Evolutionary conservation across 2,113 vertebrate genomes (phyloP).

Genomic region (Urocolius indicus): DNA sequence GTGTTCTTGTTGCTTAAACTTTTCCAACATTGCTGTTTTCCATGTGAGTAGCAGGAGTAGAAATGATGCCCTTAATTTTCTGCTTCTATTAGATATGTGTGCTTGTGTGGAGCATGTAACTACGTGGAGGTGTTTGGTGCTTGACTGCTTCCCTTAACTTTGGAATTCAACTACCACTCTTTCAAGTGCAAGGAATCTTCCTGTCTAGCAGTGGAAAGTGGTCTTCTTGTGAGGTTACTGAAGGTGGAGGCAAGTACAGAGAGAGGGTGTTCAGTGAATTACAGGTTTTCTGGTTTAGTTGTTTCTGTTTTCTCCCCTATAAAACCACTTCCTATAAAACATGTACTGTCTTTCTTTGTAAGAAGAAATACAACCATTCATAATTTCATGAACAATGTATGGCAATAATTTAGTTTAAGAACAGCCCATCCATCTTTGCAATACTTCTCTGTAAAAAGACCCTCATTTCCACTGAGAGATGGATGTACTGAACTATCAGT

Average conservation of each 20-base stretch:
- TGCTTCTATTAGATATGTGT: background rate
- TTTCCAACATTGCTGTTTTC: background rate
- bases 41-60: background rate
- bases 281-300: background rate
- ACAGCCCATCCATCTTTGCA: background rate
- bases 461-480: background rate
- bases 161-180: background rate
- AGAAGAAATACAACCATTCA: background rate
- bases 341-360: fast-evolving
- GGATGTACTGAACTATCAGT: background rate
- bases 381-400: background rate
- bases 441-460: background rate
- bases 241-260: background rate
- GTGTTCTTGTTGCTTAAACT: background rate
- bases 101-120: background rate
- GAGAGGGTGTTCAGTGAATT: background rate
- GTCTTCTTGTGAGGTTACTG: background rate
- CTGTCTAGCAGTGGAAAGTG: background rate
- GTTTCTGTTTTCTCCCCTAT: background rate
- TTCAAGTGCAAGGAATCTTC: background rate
- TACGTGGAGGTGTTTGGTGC: background rate
- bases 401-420: background rate
- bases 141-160: background rate
- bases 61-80: background rate
- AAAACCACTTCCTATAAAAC: background rate